Base-by-base conservation (phyloP, 2,888 invertebrate species). In the Perithous albicinctus region DNA sequence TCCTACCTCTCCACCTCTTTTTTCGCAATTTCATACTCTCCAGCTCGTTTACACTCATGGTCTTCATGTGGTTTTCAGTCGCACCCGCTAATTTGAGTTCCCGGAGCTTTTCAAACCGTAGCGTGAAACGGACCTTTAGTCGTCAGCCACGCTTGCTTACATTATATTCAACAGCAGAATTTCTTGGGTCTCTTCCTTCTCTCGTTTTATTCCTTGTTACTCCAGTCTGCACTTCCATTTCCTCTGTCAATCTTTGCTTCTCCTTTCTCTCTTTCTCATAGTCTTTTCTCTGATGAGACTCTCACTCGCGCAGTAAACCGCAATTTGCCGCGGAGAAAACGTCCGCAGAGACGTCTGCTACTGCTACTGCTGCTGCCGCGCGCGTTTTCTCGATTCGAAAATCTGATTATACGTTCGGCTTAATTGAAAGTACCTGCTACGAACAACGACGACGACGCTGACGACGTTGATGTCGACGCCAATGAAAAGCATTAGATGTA, bases 381-480 rank as follows among this genome's bases (percentile, higher is more conserved):
- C 69, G 75, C 69, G 51, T 79, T 77, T 79, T 82, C 77, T 69
- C 74, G 61, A 80, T 80, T 74, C 64, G 70, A 63, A 61, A 81
- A 83, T 78, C 83, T 77, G 83, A 83, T 83, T 83, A 81, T 48
- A 63, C 73, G 72, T 72, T 69, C 67, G 59, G 78, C 67, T 78
- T 73, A 81, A 78, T 81, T 81, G 76, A 66, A 80, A 83, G 73
- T 80, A 74, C 70, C 72, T 72, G 48, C 15, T 38, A 59, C 20
- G 54, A 41, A 41, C 15, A 46, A 59, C 20, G 54, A 41, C 75
- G 67, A 56, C 63, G 67, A 46, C 66, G 59, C 35, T 29, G 54
- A 54, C 59, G 26, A 43, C 56, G 48, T 66, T 20, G 51, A 54
- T 43, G 66, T 54, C 41, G 64, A 73, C 29, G 63, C 20, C 48